Base-by-base conservation (phyloP, 2,113 vertebrate species). In the Eulemur macaco region DNA sequence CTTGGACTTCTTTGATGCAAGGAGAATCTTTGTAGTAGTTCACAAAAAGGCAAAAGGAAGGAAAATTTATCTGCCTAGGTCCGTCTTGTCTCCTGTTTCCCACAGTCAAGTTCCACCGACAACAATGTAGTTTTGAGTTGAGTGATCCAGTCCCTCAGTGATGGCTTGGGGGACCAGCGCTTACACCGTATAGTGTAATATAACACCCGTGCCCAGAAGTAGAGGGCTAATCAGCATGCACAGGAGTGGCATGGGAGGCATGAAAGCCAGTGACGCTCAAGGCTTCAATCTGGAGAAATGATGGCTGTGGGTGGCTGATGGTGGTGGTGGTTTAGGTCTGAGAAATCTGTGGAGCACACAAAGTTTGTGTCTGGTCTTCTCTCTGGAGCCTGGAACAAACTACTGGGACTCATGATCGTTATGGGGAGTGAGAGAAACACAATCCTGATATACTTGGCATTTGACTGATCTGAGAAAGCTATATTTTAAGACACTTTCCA, bases 141-240 rank as follows among this genome's bases (percentile, higher is more conserved):
- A 71, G 13, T 31, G 47, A 83, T 29, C 11, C n/a, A 63, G 21
- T 7, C 86, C 25, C 31, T 77, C 6, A 25, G 3, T 63, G 31
- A 50, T 47, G 17, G 12, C 8, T 34, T 60, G 45, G 54, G 34
- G 60, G 78, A 4, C 45, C 73, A 82, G 39, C 50, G 11, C 10
- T n/a, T 47, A 8, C 0, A 2, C 6, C 56, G 6, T 23, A 3
- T 13, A 7, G 21, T 21, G 2, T 69, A 23, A 4, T 5, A 34
- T 58, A 47, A 13, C 12, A 52, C 0, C 6, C 27, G 37, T 2
- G 2, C 23, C 8, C 27, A 63, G 12, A 56, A 52, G 8, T n/a
- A 10, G 20, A 84, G 39, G n/a, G 8, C 14, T 34, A 29, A 39
- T 68, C 5, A 9, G 23, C 14, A n/a, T 64, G 9, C 23, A 29